A percentile compares a stretch with the other conserved stretches of the same genome.
phyloP scores from a whole-genome alignment of 2,797 vertebrate species.

The Alfaro cultratus region DNA sequence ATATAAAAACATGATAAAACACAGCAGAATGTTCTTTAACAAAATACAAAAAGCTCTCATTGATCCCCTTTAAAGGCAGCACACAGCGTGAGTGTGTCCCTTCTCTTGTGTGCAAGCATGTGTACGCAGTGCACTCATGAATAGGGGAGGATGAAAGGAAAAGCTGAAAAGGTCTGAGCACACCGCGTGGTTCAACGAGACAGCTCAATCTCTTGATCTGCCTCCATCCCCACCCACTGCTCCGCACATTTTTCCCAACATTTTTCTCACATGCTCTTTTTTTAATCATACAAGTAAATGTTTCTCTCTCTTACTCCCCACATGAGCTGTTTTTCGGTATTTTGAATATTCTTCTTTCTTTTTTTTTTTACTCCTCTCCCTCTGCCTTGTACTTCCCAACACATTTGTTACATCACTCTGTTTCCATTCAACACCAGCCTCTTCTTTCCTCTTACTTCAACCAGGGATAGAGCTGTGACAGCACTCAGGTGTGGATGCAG shows the following conservation, averaged over 20 bases:
- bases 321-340: not conserved
- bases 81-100: conserved; percentile 52
- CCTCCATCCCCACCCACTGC: conserved; percentile 38
- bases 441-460: conserved; percentile 1
- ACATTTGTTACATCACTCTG: not conserved
- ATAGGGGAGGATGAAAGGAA: conserved; percentile 74
- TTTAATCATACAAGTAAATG: not conserved
- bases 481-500: conserved; percentile 12
- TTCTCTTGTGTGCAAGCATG: conserved; percentile 56
- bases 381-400: not conserved
- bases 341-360: not conserved
- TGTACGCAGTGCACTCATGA: conserved; percentile 56
- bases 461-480: conserved; percentile 5
- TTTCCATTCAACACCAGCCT: conserved; percentile 2
- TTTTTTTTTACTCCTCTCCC: not conserved
- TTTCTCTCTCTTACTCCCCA: not conserved
- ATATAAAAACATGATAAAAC: conserved; percentile 37
- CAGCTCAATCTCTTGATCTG: conserved; percentile 71
- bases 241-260: conserved; percentile 40
- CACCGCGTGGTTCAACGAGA: conserved; percentile 65
- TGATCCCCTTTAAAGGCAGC: conserved; percentile 64
- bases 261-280: conserved; percentile 35
- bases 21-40: conserved; percentile 55
- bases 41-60: conserved; percentile 55
- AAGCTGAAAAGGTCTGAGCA: conserved; percentile 70